Conservation (phyloP, 1,140 invertebrate genomes). For the Macrobrachium rosenbergii region DNA sequence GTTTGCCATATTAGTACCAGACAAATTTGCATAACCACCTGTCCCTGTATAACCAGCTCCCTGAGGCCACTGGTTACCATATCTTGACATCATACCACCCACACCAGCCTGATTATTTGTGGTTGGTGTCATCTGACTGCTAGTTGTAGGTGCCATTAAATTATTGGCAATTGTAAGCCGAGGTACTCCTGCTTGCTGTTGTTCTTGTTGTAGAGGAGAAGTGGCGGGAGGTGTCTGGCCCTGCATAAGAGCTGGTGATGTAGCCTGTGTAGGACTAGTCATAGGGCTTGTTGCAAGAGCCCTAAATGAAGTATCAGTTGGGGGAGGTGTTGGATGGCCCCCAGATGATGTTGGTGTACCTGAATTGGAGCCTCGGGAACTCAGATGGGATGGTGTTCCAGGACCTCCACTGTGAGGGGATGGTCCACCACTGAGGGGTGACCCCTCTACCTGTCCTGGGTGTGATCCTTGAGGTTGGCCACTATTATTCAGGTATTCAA, state of each 20-base stretch:
- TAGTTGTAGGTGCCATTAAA: slow-evolving; percentile 60
- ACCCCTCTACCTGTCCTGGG: slow-evolving; percentile 52
- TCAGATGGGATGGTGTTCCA: slow-evolving; percentile 54
- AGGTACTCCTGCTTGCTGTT: slow-evolving; percentile 29
- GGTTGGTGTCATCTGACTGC: slow-evolving; percentile 39
- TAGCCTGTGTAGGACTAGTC: slow-evolving; percentile 48
- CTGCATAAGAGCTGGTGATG: slow-evolving; percentile 33
- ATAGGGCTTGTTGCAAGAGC: slow-evolving; percentile 65
- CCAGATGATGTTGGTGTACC: slow-evolving; percentile 63
- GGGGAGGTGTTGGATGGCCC: slow-evolving; percentile 64
- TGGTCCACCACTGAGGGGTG: slow-evolving; percentile 52
- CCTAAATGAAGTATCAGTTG: slow-evolving; percentile 64
- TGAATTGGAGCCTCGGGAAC: slow-evolving; percentile 58
- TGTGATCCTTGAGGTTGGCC: slow-evolving; percentile 50
- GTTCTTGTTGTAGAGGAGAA: slow-evolving; percentile 39
- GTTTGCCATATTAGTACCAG: slow-evolving; percentile 55
- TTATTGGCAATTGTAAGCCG: slow-evolving; percentile 65
- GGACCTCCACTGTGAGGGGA: slow-evolving; percentile 54
- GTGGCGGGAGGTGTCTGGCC: slow-evolving; percentile 60
- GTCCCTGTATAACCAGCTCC: slow-evolving; percentile 35
- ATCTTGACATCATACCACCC: slow-evolving; percentile 42
- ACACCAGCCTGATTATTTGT: slow-evolving; percentile 51
- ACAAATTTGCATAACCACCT: slow-evolving; percentile 28
- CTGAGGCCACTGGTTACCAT: slow-evolving; percentile 61
- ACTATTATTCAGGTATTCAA: slow-evolving; percentile 63